Conservation (phyloP, 2,113 vertebrate genomes). For the Triplophysa rosa region DNA sequence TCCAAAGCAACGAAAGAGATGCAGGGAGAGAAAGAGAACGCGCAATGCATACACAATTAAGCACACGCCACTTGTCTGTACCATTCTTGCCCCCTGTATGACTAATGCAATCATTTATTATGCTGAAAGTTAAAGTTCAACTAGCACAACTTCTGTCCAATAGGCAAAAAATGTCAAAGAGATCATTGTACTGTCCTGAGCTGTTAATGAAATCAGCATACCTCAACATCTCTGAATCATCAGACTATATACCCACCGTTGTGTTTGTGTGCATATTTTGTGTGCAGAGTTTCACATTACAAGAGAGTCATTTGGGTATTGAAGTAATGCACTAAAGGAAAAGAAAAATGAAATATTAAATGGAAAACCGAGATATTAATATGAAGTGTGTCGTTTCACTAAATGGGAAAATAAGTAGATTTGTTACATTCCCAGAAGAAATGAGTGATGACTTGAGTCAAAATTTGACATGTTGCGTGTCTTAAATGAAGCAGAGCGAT, state of each 20-base stretch:
- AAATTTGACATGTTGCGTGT: too few relatives aligned
- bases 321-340: background rate
- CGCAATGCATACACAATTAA: background rate
- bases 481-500: too few relatives aligned
- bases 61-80: background rate
- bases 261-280: background rate
- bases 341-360: background rate
- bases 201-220: constrained; percentile 17
- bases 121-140: constrained; percentile 17
- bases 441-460: too few relatives aligned
- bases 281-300: background rate
- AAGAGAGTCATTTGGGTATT: background rate
- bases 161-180: constrained; percentile 2
- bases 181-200: constrained; percentile 18
- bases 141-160: background rate
- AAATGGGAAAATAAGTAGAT: background rate
- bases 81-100: background rate
- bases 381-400: background rate
- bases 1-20: too few relatives aligned
- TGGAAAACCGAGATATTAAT: background rate
- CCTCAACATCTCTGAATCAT: background rate
- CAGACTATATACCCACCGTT: background rate
- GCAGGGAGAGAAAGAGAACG: background rate
- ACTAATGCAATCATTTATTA: constrained; percentile 28
- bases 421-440: too few relatives aligned